phyloP scores from a whole-genome alignment of 2,797 vertebrate genomes.

The Semotilus atromaculatus region DNA sequence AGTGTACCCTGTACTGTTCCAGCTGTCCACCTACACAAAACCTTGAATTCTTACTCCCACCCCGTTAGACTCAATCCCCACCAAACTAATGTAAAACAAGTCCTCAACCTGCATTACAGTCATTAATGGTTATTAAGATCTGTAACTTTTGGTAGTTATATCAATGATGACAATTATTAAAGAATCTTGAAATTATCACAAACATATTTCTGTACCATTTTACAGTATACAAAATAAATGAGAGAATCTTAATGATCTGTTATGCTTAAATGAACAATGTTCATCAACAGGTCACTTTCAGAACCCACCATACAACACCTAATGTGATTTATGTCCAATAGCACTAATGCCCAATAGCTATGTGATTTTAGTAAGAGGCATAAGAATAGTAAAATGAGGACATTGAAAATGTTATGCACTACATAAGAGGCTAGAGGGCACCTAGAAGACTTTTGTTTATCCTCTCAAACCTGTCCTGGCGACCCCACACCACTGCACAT shows the following conservation, averaged over 20 bases:
- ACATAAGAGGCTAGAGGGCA: not conserved
- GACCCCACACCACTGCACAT: too few species aligned
- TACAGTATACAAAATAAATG: not conserved
- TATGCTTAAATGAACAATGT: not conserved
- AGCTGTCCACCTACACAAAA: constrained; percentile 62
- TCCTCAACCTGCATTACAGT: constrained; percentile 38
- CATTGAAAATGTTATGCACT: not conserved
- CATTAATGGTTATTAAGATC: not conserved
- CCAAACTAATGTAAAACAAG: not conserved
- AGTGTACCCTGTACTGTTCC: constrained; percentile 47
- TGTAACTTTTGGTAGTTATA: too few species aligned
- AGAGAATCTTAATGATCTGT: not conserved
- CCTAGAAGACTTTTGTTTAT: not conserved
- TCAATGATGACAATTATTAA: not conserved
- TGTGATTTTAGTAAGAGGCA: not conserved
- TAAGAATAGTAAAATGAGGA: not conserved
- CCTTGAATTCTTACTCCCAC: constrained; percentile 59
- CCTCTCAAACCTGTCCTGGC: too few species aligned
- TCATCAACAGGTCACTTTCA: not conserved
- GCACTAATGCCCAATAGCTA: not conserved
- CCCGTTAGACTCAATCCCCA: constrained; percentile 40
- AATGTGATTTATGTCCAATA: not conserved
- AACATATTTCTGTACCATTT: not conserved
- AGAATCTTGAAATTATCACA: not conserved
- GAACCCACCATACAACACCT: not conserved